These are phyloP conservation scores for Semaprochilodus insignis DNA, from an alignment of 2,797 vertebrate genomes.

Conservation along the genomic window DNA sequence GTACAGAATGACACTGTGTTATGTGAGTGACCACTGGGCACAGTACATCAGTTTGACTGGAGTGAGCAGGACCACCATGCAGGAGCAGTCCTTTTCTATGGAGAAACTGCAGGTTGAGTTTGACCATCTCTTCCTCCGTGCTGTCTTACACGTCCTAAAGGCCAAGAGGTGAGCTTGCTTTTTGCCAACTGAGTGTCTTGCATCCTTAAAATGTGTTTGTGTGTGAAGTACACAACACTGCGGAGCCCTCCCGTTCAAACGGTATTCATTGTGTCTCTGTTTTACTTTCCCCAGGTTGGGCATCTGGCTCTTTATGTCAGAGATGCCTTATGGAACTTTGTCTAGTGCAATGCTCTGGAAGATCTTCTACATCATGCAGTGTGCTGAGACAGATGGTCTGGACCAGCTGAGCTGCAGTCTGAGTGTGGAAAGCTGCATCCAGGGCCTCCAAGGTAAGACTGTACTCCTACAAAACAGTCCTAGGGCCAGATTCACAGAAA, in stretches of 20 bases:
- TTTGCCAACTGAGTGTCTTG: background rate
- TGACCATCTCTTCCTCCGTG: slow-evolving; percentile 93
- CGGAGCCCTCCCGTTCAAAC: background rate
- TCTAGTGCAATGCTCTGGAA: slow-evolving; percentile 95
- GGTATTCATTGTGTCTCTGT: background rate
- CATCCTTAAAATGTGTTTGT: background rate
- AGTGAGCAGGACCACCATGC: slow-evolving; percentile 66
- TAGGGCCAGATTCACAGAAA: background rate
- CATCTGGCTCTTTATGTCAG: slow-evolving; percentile 98
- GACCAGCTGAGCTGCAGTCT: slow-evolving; percentile 74
- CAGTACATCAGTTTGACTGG: slow-evolving; percentile 82
- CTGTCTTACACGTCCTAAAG: slow-evolving; percentile 91
- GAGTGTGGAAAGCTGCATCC: slow-evolving; percentile 79
- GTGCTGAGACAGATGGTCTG: slow-evolving; percentile 81
- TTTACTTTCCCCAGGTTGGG: slow-evolving; percentile 82
- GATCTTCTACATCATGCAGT: slow-evolving; percentile 95
- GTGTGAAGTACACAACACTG: background rate
- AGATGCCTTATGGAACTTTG: slow-evolving; percentile 95
- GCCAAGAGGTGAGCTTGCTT: slow-evolving; percentile 89
- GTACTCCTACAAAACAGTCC: too few species aligned
- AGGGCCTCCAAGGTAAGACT: slow-evolving; percentile 84
- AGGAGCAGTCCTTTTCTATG: slow-evolving; percentile 81
- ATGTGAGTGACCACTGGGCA: slow-evolving; percentile 97
- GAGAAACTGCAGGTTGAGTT: slow-evolving; percentile 95
- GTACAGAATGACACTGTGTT: slow-evolving; percentile 90